Conservation (phyloP, 2,113 vertebrate genomes). For the Trichechus manatus region DNA sequence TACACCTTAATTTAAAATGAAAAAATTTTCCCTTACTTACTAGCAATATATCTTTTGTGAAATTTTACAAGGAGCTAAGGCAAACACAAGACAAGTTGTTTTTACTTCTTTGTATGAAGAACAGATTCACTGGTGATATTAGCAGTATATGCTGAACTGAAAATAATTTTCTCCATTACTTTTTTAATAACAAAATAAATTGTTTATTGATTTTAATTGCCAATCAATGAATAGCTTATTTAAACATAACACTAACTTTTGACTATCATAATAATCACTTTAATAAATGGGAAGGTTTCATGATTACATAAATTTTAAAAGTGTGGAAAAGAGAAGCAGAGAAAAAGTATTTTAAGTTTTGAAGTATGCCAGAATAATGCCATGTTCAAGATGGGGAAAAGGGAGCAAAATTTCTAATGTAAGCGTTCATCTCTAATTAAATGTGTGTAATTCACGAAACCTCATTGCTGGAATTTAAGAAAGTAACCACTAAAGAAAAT, state of each 20-base stretch:
- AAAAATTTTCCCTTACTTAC: too few species aligned
- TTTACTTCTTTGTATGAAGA: slow-evolving; percentile 21
- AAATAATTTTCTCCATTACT: neutral
- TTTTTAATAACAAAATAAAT: neutral
- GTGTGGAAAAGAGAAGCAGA: neutral
- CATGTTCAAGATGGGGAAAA: neutral
- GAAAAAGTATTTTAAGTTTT: neutral
- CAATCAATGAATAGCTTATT: neutral
- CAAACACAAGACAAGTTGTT: neutral
- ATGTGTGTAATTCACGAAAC: neutral
- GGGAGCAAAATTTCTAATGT: neutral
- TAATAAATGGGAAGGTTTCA: neutral
- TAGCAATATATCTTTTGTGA: too few species aligned
- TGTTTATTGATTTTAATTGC: neutral
- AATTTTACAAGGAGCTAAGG: neutral
- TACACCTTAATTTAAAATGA: too few species aligned
- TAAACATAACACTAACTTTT: slow-evolving; percentile 2
- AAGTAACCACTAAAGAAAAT: neutral
- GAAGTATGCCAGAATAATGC: neutral
- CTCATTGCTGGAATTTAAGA: neutral
- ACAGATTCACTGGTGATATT: neutral
- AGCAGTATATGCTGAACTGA: neutral
- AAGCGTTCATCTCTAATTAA: neutral
- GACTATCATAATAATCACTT: neutral
- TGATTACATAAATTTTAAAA: slow-evolving; percentile 19